These are phyloP conservation scores for Pica pica DNA, from an alignment of 2,113 vertebrate species.

Conservation along the genomic window DNA sequence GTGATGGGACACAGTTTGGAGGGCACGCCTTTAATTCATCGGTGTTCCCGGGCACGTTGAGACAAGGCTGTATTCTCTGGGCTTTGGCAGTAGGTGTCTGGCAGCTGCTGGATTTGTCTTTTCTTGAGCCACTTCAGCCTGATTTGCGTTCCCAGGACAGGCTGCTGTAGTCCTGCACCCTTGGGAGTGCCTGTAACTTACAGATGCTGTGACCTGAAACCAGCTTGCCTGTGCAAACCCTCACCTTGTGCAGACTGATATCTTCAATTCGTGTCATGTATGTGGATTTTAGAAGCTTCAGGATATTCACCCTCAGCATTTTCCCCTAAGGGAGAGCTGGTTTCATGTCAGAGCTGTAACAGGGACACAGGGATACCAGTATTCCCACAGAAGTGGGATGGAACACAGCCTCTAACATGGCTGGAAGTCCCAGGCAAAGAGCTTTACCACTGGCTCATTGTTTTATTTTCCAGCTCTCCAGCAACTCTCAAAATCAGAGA, in stretches of 20 bases:
- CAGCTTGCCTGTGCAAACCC: accelerated
- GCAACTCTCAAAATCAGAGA: not conserved
- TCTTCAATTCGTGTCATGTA: accelerated
- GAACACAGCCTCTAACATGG: not conserved
- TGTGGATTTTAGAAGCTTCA: not conserved
- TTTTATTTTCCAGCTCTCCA: not conserved
- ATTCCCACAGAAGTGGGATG: not conserved
- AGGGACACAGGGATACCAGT: not conserved
- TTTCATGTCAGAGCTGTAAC: not conserved
- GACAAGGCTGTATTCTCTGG: not conserved
- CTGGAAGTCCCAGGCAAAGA: not conserved
- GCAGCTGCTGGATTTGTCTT: not conserved
- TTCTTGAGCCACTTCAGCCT: not conserved
- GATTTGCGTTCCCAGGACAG: not conserved
- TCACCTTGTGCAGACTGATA: not conserved
- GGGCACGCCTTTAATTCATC: not conserved
- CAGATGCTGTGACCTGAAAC: not conserved
- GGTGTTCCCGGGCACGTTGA: not conserved
- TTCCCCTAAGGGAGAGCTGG: not conserved
- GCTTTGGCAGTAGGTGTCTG: not conserved
- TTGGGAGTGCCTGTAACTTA: not conserved
- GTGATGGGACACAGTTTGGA: not conserved
- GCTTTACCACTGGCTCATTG: not conserved
- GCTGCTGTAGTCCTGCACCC: not conserved
- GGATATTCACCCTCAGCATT: not conserved